These are phyloP conservation scores for Coryphaenoides rupestris DNA, from an alignment of 2,113 vertebrate species.

Conservation along the genomic window DNA sequence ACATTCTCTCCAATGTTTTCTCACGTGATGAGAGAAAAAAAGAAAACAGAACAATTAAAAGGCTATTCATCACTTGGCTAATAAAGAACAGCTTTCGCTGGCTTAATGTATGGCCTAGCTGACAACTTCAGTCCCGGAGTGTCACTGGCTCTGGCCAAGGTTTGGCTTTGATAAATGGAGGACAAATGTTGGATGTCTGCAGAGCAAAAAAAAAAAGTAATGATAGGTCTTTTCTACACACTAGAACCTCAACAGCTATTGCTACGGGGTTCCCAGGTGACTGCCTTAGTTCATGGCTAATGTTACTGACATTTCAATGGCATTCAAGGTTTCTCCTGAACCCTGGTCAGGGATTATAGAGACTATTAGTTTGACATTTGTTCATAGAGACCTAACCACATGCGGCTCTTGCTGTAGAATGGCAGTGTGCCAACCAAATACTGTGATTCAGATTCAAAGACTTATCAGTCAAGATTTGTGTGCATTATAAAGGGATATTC, in stretches of 20 bases:
- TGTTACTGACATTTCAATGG: too few species aligned
- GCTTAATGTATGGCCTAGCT: constrained; percentile 63
- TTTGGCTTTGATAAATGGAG: constrained; percentile 60
- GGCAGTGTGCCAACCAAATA: too few species aligned
- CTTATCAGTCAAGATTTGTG: too few species aligned
- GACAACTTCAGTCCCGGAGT: constrained; percentile 55
- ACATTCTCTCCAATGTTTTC: constrained; percentile 32
- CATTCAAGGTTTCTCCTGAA: too few species aligned
- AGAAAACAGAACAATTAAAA: constrained; percentile 53
- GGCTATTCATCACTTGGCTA: constrained; percentile 56
- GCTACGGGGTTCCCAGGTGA: constrained; percentile 22
- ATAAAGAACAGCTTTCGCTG: constrained; percentile 59
- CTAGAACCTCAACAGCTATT: constrained; percentile 21
- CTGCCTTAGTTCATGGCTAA: constrained; percentile 1
- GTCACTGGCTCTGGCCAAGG: constrained; percentile 45
- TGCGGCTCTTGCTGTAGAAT: too few species aligned
- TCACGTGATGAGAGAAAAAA: constrained; percentile 28
- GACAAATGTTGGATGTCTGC: constrained; percentile 15
- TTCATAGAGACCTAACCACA: too few species aligned
- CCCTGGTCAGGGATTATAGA: too few species aligned
- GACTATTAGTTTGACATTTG: too few species aligned
- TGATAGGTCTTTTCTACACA: constrained; percentile 17
- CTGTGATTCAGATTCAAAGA: too few species aligned
- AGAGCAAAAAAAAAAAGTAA: constrained; percentile 27
- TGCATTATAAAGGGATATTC: too few species aligned